Evolutionary conservation across 2,113 vertebrate species (phyloP), one percentile per base, ranked within the genome.

Genomic region (Toxotes jaculatrix): DNA sequence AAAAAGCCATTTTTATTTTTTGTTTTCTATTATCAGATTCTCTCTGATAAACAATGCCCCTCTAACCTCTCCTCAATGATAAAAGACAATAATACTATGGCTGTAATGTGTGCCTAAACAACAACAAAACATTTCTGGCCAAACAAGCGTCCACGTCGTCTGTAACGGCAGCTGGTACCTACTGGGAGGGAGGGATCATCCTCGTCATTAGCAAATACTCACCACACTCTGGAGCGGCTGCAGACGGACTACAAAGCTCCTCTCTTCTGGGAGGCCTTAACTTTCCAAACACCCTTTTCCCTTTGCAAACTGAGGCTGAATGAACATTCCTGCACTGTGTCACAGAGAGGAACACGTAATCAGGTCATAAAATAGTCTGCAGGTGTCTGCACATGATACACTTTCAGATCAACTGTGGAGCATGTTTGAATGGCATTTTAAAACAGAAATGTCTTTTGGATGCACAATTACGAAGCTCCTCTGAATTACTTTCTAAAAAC

Each of bases 221-320:
- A 43, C 57, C 59, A 8, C 76, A 38, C 55, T 71, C 70, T 67
- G 79, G 8, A 68, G 77, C 74, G 19, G 32, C 17, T 59, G 77
- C 56, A 59, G 45, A 75, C 83, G 31, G 42, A 69, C 84, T 81
- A 88, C 82, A 87, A 91, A 89, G 85, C 80, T 59, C 79, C 59
- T 64, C 88, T 91, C 87, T 91, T 90, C 86, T 88, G 84, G 87
- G 88, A 88, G 79, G 77, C 75, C 65, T 43, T 64, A 70, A 76
- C 84, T 80, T 86, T 69, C 32, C 5, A 11, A 49, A 23, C 65
- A 19, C 61, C 36, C 65, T 62, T 60, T 53, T 72, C 68, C 59
- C 78, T 73, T 17, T 59, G 74, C 76, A 86, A 87, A 79, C 70
- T 60, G 72, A 79, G 79, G 59, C 79, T 45, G 77, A 53, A 61